These are phyloP conservation scores for Dolichopus griseipennis DNA, from an alignment of 2,888 invertebrate genomes.

Conservation along the genomic window DNA sequence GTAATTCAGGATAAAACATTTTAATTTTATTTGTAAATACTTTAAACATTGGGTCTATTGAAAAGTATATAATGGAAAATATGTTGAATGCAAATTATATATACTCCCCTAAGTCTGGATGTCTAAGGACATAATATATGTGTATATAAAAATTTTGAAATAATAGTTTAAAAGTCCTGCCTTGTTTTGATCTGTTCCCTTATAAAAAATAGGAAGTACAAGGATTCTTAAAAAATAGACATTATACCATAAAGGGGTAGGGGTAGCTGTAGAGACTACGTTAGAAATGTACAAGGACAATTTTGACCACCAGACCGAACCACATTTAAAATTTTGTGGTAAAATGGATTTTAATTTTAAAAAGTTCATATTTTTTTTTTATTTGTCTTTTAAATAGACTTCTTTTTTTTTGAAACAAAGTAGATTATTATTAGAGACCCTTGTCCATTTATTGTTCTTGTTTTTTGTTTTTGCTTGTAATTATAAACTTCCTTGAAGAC, in stretches of 20 bases:
- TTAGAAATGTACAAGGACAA: background rate
- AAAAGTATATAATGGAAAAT: background rate
- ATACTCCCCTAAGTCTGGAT: slow-evolving; percentile 2
- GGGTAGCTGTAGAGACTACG: no score
- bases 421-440: background rate
- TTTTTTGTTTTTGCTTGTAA: background rate
- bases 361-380: background rate
- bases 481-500: no score
- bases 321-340: slow-evolving; percentile 2
- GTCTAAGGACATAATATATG: background rate
- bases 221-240: no score
- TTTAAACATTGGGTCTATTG: no score
- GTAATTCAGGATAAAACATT: background rate
- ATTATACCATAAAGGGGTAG: no score
- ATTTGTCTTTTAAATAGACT: background rate
- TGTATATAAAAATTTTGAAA: no score
- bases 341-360: slow-evolving; percentile 2
- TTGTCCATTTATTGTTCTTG: background rate
- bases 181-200: no score
- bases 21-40: background rate
- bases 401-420: background rate
- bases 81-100: background rate
- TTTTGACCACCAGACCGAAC: background rate
- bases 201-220: no score
- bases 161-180: no score